Conservation (phyloP, 92 coral and sea anemone genomes). For the Phenganax stokvisi region DNA sequence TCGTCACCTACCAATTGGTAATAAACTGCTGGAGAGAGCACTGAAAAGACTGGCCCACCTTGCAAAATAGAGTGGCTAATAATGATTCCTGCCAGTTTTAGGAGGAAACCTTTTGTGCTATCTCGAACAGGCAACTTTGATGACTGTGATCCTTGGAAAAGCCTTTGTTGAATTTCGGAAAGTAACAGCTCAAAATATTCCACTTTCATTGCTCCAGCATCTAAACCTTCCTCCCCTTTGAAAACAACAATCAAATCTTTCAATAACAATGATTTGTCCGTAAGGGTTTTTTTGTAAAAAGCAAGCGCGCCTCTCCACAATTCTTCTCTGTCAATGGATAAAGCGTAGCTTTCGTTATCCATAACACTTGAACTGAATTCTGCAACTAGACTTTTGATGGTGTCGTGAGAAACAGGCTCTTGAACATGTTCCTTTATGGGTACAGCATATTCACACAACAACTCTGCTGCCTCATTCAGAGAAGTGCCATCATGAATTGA, state of each 20-base stretch:
- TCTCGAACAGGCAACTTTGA: slow-evolving; percentile 48
- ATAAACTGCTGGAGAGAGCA: slow-evolving; percentile 48
- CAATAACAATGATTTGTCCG: slow-evolving; percentile 38
- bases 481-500: slow-evolving; percentile 22
- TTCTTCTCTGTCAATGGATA: slow-evolving; percentile 51
- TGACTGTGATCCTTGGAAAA: slow-evolving; percentile 44
- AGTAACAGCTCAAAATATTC: slow-evolving; percentile 53
- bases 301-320: slow-evolving; percentile 52
- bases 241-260: slow-evolving; percentile 45
- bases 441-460: slow-evolving; percentile 23
- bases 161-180: slow-evolving; percentile 42
- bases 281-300: slow-evolving; percentile 45
- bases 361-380: not conserved
- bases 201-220: slow-evolving; percentile 47
- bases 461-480: slow-evolving; percentile 45
- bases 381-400: slow-evolving; percentile 3
- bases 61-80: slow-evolving; percentile 44
- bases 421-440: slow-evolving; percentile 4
- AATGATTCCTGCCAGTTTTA: slow-evolving; percentile 44
- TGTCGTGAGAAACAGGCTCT: not conserved
- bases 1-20: slow-evolving; percentile 50
- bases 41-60: slow-evolving; percentile 46
- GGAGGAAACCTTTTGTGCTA: slow-evolving; percentile 49
- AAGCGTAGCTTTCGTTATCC: not conserved
- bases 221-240: slow-evolving; percentile 56